Percentiles rank a stretch among this genome's conserved stretches.
phyloP scores from a whole-genome alignment of 2,113 vertebrate species.

The Bucco capensis region DNA sequence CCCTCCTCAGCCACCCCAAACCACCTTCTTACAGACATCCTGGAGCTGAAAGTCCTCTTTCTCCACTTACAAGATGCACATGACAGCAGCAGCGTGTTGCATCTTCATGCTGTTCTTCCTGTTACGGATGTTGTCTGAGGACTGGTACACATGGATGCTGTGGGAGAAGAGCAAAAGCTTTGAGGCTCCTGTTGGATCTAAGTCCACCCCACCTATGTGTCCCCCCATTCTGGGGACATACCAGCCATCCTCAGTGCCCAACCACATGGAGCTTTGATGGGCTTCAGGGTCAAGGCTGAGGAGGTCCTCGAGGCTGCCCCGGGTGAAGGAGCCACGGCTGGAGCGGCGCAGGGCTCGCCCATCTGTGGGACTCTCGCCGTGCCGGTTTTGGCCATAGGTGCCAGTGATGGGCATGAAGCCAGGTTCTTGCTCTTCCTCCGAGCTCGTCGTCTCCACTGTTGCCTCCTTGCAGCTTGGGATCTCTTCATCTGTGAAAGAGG shows the following conservation, averaged over 20 bases:
- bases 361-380: conserved; percentile 83
- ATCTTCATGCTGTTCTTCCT: conserved; percentile 99
- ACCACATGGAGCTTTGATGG: conserved; percentile 97
- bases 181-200: not conserved
- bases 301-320: conserved; percentile 93
- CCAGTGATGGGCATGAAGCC: conserved; percentile 76
- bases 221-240: conserved; percentile 31
- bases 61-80: conserved; percentile 87
- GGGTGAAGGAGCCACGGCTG: conserved; percentile 91
- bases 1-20: not conserved
- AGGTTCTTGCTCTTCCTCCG: conserved; percentile 91
- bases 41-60: accelerated
- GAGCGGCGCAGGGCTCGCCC: conserved; percentile 90
- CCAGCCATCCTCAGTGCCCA: conserved; percentile 98
- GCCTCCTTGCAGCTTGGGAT: conserved; percentile 88
- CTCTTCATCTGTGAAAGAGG: conserved; percentile 82
- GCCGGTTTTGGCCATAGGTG: conserved; percentile 73
- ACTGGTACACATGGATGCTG: conserved; percentile 98
- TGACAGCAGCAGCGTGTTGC: conserved; percentile 89
- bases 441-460: conserved; percentile 89
- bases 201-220: accelerated
- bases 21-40: not conserved
- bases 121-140: conserved; percentile 97
- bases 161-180: not conserved
- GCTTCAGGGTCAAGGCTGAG: conserved; percentile 92